These are phyloP conservation scores for Tyrophagus putrescentiae DNA, from an alignment of 1,140 invertebrate genomes.

Conservation along the genomic window DNA sequence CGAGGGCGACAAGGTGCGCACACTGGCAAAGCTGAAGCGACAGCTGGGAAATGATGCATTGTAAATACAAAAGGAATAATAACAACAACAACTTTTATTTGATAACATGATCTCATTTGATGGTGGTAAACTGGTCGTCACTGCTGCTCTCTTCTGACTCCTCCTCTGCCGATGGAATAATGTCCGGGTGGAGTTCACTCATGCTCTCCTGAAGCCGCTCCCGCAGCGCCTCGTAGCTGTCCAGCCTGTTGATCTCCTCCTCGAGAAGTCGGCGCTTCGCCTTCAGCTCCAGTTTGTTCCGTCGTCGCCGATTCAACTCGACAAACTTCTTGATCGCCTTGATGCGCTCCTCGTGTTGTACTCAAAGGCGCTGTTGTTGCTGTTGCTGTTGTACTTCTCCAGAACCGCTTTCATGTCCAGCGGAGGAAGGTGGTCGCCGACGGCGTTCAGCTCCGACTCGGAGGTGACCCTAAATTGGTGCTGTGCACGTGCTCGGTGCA, in stretches of 20 bases:
- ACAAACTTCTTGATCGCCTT: constrained; percentile 15
- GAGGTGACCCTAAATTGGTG: neutral
- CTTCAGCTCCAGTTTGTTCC: neutral
- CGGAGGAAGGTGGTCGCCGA: constrained; percentile 1
- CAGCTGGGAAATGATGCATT: no score
- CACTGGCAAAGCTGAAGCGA: no score
- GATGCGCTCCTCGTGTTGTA: constrained; percentile 17
- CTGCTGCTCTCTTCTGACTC: no score
- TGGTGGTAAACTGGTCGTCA: no score
- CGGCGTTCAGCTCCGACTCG: neutral
- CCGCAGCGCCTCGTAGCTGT: neutral
- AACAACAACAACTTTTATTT: no score
- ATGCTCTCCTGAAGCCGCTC: neutral
- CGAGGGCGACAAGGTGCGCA: no score
- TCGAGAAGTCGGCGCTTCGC: neutral
- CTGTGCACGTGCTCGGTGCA: constrained; percentile 10
- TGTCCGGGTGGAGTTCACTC: neutral
- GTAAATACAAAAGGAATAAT: no score
- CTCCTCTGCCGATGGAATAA: no score
- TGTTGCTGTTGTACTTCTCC: neutral
- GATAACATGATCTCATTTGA: no score
- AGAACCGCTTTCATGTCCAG: neutral
- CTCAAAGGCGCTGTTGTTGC: neutral
- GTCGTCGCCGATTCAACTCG: neutral
- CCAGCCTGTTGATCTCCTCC: constrained; percentile 4